Evolutionary conservation across 2,113 vertebrate species (phyloP).

Genomic region (Delphinapterus leucas): DNA sequence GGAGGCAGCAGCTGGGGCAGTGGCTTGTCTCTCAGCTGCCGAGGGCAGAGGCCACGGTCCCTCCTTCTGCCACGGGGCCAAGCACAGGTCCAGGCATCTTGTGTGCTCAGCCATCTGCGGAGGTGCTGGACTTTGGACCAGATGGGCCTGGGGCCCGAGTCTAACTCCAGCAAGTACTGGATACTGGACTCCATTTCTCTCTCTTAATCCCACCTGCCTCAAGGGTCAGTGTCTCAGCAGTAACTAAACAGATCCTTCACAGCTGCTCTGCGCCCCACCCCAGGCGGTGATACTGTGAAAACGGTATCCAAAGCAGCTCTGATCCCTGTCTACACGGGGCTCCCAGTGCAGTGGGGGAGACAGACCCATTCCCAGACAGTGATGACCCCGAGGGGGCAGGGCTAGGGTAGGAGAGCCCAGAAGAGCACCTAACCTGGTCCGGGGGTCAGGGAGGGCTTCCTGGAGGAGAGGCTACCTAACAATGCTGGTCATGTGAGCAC

Average conservation of each 20-base stretch:
- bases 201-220: neutral
- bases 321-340: neutral
- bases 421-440: neutral
- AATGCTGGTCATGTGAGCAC: neutral
- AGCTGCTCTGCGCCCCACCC: neutral
- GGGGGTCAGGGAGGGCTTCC: neutral
- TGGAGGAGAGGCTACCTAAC: neutral
- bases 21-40: neutral
- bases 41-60: neutral
- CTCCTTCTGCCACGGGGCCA: neutral
- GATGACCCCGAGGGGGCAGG: neutral
- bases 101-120: neutral
- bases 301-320: neutral
- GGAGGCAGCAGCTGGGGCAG: neutral
- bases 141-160: neutral
- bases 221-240: neutral
- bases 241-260: neutral
- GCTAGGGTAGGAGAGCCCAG: neutral
- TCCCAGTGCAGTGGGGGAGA: neutral
- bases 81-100: neutral
- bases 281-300: neutral
- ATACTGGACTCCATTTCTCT: neutral
- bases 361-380: neutral
- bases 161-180: neutral
- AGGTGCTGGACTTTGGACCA: neutral